Evolutionary conservation across 2,888 invertebrate genomes (phyloP).

Genomic region (Gryllus longicercus): DNA sequence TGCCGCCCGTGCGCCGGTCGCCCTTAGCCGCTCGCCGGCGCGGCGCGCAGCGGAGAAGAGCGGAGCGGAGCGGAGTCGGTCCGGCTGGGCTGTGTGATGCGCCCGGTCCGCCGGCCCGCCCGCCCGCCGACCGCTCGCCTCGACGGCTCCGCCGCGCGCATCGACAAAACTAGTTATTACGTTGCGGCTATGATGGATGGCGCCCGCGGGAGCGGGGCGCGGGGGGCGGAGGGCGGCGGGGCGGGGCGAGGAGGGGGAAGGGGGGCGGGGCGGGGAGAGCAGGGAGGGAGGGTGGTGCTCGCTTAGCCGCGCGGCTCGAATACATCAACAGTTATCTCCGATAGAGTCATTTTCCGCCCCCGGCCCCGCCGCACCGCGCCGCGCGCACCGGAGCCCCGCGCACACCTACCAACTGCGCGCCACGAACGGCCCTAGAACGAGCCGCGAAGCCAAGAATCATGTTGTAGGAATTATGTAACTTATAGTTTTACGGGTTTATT

Average conservation of each 20-base stretch:
- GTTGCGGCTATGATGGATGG: constrained; percentile 33
- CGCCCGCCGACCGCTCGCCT: not conserved
- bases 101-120: not conserved
- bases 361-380: not conserved
- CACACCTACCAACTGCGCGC: not conserved
- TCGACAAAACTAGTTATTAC: constrained; percentile 33
- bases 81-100: not conserved
- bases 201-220: constrained; percentile 24
- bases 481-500: too few species aligned
- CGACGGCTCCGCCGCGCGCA: constrained; percentile 20
- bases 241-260: not conserved
- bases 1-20: constrained; percentile 17
- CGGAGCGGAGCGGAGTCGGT: not conserved
- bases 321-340: constrained; percentile 33
- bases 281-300: not conserved
- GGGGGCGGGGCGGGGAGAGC: not conserved
- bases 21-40: not conserved
- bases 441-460: not conserved
- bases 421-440: not conserved
- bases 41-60: not conserved
- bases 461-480: too few species aligned
- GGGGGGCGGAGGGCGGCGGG: constrained; percentile 17
- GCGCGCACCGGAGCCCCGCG: not conserved
- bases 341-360: constrained; percentile 31
- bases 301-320: constrained; percentile 22